Evolutionary conservation across 2,888 invertebrate genomes (phyloP).

Genomic region (Sphaerolaimus hirsutus): DNA sequence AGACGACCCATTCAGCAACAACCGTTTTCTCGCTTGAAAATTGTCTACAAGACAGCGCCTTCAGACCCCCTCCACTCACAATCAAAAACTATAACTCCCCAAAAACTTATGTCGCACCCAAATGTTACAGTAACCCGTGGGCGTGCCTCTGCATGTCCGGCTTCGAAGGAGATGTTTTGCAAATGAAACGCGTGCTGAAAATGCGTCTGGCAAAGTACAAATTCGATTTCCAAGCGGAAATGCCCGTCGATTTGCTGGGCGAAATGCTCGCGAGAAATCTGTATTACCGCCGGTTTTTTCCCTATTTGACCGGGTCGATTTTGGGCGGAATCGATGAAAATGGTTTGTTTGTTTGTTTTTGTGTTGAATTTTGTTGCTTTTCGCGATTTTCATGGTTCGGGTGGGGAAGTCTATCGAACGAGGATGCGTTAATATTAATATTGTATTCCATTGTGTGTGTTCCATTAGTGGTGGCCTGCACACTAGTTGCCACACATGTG

Average conservation of each 20-base stretch:
- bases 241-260: constrained; percentile 67
- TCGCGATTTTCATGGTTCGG: no score
- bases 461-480: no score
- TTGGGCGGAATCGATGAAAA: constrained; percentile 77
- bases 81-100: background rate
- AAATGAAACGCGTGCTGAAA: constrained; percentile 54
- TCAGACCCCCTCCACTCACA: background rate
- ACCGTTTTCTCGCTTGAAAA: background rate
- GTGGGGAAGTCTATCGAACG: no score
- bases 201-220: constrained; percentile 48
- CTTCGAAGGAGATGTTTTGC: constrained; percentile 88
- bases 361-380: no score
- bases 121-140: constrained; percentile 37
- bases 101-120: background rate
- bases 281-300: constrained; percentile 89
- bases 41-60: background rate
- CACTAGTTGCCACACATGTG: no score
- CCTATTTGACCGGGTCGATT: constrained; percentile 82
- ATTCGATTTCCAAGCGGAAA: constrained; percentile 45
- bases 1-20: background rate
- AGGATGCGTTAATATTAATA: no score
- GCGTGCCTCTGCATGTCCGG: constrained; percentile 81
- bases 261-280: constrained; percentile 85
- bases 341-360: no score
- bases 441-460: no score